Evolutionary conservation across 2,888 invertebrate species (phyloP).

Genomic region (Troides aeacus): DNA sequence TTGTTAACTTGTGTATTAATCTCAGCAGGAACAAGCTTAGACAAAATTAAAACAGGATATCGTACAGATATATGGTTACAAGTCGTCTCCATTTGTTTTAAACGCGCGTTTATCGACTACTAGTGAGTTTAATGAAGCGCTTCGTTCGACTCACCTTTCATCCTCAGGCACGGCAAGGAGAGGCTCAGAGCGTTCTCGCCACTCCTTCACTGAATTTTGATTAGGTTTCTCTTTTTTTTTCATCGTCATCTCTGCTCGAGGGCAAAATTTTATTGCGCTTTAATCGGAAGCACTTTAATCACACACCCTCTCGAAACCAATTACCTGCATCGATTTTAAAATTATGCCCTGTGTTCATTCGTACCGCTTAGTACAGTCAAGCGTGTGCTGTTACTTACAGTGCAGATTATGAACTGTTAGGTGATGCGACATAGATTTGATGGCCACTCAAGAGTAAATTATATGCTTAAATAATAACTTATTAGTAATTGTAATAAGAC

Average conservation of each 20-base stretch:
- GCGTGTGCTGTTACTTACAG: slow-evolving; percentile 43
- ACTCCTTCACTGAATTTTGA: slow-evolving; percentile 60
- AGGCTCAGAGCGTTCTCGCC: slow-evolving; percentile 66
- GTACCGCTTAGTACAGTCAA: slow-evolving; percentile 15
- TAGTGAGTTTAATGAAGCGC: slow-evolving; percentile 71
- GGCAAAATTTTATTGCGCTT: slow-evolving; percentile 26
- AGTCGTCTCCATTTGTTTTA: slow-evolving; percentile 55
- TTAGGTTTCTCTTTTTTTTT: slow-evolving; percentile 73
- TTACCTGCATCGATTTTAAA: slow-evolving; percentile 30
- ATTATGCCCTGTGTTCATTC: slow-evolving; percentile 13
- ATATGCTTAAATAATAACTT: slow-evolving; percentile 59
- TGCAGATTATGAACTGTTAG: slow-evolving; percentile 51
- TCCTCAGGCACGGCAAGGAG: slow-evolving; percentile 72
- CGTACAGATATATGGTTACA: slow-evolving; percentile 51
- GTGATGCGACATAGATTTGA: slow-evolving; percentile 38
- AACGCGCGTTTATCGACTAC: slow-evolving; percentile 57
- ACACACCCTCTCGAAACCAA: slow-evolving; percentile 13
- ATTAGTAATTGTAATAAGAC: slow-evolving; percentile 38
- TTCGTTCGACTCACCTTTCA: slow-evolving; percentile 72
- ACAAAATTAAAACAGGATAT: slow-evolving; percentile 36
- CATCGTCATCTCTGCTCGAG: slow-evolving; percentile 43
- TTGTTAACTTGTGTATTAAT: not conserved
- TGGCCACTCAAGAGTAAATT: slow-evolving; percentile 35
- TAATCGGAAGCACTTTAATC: slow-evolving; percentile 27
- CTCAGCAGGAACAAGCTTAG: not conserved